These are phyloP conservation scores for Chaenocephalus aceratus DNA, from an alignment of 2,113 vertebrate species.

Conservation along the genomic window DNA sequence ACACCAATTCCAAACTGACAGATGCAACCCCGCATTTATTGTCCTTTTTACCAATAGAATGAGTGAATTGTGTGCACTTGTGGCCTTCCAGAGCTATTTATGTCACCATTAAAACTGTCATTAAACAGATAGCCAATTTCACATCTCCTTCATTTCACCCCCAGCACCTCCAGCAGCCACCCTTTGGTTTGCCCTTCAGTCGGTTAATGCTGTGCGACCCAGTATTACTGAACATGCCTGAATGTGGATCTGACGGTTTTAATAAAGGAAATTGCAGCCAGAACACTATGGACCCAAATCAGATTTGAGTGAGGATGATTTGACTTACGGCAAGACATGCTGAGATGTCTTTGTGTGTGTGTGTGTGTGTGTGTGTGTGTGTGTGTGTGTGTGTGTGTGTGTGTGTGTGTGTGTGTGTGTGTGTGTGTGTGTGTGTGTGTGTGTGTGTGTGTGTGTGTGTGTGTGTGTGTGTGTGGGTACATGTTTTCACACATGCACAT, in stretches of 20 bases:
- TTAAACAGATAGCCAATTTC: constrained; percentile 75
- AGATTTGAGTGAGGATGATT: constrained; percentile 74
- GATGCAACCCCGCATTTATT: constrained; percentile 35
- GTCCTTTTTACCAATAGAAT: constrained; percentile 39
- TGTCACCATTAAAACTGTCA: constrained; percentile 71
- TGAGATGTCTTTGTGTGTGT: constrained; percentile 63
- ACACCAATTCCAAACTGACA: background rate
- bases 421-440: too few relatives aligned
- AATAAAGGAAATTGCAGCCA: constrained; percentile 73
- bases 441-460: too few relatives aligned
- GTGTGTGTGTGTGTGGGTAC: background rate
- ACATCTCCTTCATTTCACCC: constrained; percentile 34
- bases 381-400: too few relatives aligned
- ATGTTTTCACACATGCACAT: background rate
- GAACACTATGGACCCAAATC: constrained; percentile 73
- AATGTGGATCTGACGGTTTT: constrained; percentile 58
- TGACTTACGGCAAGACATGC: constrained; percentile 53
- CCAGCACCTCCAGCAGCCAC: constrained; percentile 4
- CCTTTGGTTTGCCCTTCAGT: constrained; percentile 41
- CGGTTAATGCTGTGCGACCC: constrained; percentile 22
- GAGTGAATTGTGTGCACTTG: constrained; percentile 38
- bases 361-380: background rate
- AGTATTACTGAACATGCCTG: constrained; percentile 31
- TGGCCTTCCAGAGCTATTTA: constrained; percentile 53
- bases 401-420: too few relatives aligned